Base-by-base conservation (phyloP, 92 coral and sea anemone genomes). In the Palythoa caribaeorum region DNA sequence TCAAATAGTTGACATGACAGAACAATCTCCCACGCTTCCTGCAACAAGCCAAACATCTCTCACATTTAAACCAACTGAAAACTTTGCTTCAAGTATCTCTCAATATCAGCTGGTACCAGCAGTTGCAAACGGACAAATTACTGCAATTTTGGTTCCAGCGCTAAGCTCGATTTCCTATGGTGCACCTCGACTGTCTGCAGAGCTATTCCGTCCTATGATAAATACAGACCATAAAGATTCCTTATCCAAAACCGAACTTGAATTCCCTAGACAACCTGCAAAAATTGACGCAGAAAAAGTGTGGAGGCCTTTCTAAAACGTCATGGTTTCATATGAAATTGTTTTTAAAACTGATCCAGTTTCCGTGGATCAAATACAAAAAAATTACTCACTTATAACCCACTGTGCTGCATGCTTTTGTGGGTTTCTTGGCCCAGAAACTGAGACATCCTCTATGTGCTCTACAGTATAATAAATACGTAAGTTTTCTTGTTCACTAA, bases 91-190 rank as follows among this genome's bases (percentile, higher is more conserved):
- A 13, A 79, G 80, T 8, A 10, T 72, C 3, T 40, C 91, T 38
- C 91, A 69, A 75, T 88, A 77, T 55, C 93, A 91, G 14, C 72
- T 91, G 12, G 86, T 90, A 13, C 71, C 91, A 6, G 80, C 91
- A 0, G n/a, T 83, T 17, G 37, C 91, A n/a, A 91, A 71, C 84
- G 87, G 89, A n/a, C 89, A 91, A 71, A 72, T 91, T 9, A 77
- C 86, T 17, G 76, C 91, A 7, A 73, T 91, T 62, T 69, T 88
- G 52, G 77, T 91, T 21, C 93, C 93, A 57, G 84, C 93, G 11
- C 20, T 87, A 15, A 84, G 83, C n/a, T 87, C 93, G 9, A 83
- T 77, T 9, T 73, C 89, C 19, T 50, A 44, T 48, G 76, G 86
- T 20, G 86, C 66, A 3, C 59, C 86, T 19, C 75, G 19, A 8